These are phyloP conservation scores for Podargus strigoides DNA, from an alignment of 2,797 vertebrate species.

Conservation along the genomic window DNA sequence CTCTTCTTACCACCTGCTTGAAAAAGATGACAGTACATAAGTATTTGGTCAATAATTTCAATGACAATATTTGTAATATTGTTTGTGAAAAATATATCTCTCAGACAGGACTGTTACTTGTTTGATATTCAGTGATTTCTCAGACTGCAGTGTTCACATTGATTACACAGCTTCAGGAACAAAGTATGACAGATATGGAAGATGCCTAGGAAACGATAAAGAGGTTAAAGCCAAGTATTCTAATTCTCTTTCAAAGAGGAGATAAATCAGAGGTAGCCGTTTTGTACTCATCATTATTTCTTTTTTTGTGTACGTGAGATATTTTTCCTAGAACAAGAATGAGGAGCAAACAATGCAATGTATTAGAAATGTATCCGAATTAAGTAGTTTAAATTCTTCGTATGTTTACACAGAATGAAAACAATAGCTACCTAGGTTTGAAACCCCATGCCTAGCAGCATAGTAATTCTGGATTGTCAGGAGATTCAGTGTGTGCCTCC, in stretches of 20 bases:
- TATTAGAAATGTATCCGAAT: neutral
- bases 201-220: neutral
- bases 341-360: neutral
- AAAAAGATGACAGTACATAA: neutral
- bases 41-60: neutral
- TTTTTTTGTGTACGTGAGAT: rapidly evolving
- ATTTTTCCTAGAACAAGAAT: neutral
- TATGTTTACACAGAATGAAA: neutral
- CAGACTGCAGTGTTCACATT: neutral
- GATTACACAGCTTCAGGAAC: neutral
- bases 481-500: neutral
- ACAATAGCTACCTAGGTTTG: neutral
- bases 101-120: neutral
- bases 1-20: neutral
- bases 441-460: neutral
- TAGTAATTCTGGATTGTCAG: neutral
- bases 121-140: neutral
- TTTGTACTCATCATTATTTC: neutral
- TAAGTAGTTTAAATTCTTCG: neutral
- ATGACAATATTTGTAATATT: neutral
- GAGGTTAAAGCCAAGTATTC: neutral
- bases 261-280: neutral
- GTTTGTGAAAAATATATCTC: neutral
- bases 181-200: neutral
- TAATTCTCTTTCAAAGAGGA: neutral